Evolutionary conservation across 2,113 vertebrate species (phyloP).

Genomic region (Brevimyrus niger): DNA sequence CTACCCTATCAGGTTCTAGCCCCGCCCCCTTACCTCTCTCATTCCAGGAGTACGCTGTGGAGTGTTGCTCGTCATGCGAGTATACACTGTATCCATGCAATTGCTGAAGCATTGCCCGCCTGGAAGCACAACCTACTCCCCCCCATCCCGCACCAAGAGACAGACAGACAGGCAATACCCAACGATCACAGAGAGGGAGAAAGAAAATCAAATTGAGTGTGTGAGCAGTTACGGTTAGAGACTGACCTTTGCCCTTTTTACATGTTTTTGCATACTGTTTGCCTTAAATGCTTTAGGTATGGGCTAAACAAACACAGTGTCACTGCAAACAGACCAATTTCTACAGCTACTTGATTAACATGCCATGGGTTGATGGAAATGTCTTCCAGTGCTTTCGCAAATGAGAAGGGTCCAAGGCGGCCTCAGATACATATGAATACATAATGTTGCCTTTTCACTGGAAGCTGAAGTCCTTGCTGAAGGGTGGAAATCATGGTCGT

Average conservation of each 20-base stretch:
- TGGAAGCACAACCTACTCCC: slow-evolving; percentile 70
- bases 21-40: slow-evolving; percentile 69
- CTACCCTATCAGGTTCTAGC: background rate
- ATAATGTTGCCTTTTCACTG: background rate
- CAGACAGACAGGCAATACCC: slow-evolving; percentile 19
- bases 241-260: background rate
- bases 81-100: slow-evolving; percentile 75
- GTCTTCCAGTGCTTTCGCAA: background rate
- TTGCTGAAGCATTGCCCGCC: slow-evolving; percentile 80
- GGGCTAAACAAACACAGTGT: background rate
- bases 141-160: slow-evolving; percentile 24
- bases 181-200: slow-evolving; percentile 21
- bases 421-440: background rate
- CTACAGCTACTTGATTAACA: background rate
- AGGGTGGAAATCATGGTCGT: background rate
- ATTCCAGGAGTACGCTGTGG: slow-evolving; percentile 57
- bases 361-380: background rate
- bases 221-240: background rate
- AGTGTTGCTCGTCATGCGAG: slow-evolving; percentile 69
- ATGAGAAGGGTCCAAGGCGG: background rate
- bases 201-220: slow-evolving; percentile 12
- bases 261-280: background rate
- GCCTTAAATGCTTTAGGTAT: background rate
- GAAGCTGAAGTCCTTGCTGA: background rate
- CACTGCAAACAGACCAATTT: background rate